These are phyloP conservation scores for Colletes collaris DNA, from an alignment of 2,888 invertebrate genomes.

Conservation along the genomic window DNA sequence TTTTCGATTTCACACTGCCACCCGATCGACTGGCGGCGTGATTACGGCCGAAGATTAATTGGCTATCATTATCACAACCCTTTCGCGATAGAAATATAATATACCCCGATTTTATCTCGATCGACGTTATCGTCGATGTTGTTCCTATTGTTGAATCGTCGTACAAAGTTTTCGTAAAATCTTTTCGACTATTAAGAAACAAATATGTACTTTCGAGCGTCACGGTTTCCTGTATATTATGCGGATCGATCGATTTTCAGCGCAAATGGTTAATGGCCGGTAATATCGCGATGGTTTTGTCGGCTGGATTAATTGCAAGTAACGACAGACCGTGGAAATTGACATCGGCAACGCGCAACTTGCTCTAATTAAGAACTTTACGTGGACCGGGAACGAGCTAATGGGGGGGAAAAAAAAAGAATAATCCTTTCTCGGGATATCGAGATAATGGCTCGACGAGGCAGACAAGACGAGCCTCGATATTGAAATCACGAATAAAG, in stretches of 20 bases:
- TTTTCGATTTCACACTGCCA: neutral
- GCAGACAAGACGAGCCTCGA: constrained; percentile 1
- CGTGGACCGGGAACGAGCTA: constrained; percentile 4
- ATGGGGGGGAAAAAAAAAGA: neutral
- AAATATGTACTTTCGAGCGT: too few relatives aligned
- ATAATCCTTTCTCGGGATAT: constrained; percentile 24
- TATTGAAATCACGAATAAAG: constrained; percentile 22
- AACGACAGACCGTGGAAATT: constrained; percentile 63
- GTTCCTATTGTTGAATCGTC: constrained; percentile 55
- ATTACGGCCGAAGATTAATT: constrained; percentile 49
- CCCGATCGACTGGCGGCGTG: constrained; percentile 45
- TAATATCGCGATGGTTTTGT: constrained; percentile 51
- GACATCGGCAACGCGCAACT: constrained; percentile 45
- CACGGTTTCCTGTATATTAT: too few relatives aligned
- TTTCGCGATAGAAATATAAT: constrained; percentile 71
- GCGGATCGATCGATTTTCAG: too few relatives aligned
- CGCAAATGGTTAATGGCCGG: constrained; percentile 38
- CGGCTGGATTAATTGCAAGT: constrained; percentile 65
- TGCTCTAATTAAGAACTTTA: constrained; percentile 55
- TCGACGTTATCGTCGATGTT: constrained; percentile 55
- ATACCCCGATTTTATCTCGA: constrained; percentile 68
- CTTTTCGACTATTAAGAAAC: too few relatives aligned
- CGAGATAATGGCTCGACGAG: constrained; percentile 4
- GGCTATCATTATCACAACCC: constrained; percentile 48
- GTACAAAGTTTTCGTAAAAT: constrained; percentile 31